Percentiles rank a stretch among this genome's conserved stretches.
Conservation (phyloP, 2,113 vertebrate genomes). For the Osmerus mordax region DNA sequence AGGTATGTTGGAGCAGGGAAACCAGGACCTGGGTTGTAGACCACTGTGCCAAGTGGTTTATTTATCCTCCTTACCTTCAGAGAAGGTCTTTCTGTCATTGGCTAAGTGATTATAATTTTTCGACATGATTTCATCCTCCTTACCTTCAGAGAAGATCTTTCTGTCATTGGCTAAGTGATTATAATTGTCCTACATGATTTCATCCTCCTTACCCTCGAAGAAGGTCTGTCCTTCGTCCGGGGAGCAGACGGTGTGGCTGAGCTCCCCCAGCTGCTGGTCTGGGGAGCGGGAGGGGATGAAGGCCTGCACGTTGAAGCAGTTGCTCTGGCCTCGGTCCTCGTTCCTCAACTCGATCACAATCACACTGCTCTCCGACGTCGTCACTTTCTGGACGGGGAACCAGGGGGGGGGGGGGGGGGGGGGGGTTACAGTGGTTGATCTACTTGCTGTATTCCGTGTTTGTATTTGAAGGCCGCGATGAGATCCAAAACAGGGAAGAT, state of each 20-base stretch:
- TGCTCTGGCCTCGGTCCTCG: conserved; percentile 73
- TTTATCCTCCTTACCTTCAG: conserved; percentile 33
- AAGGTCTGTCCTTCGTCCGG: conserved; percentile 2
- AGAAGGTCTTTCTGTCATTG: neutral
- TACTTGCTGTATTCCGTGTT: neutral
- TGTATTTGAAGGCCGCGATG: no score
- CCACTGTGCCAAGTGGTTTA: no score
- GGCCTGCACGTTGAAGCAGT: conserved; percentile 84
- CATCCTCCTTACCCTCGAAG: conserved; percentile 32
- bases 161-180: no score
- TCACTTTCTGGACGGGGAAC: conserved; percentile 71
- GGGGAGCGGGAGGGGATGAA: conserved; percentile 61
- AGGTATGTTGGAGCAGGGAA: no score
- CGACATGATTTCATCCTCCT: conserved; percentile 9
- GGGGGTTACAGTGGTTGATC: neutral
- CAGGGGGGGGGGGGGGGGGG: neutral
- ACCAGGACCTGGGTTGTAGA: no score
- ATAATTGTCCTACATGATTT: neutral
- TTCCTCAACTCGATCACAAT: conserved; percentile 67
- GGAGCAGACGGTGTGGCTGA: conserved; percentile 71
- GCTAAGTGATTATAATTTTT: no score
- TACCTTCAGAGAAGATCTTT: conserved; percentile 26
- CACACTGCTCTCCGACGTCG: conserved; percentile 45
- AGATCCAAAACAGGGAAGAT: no score
- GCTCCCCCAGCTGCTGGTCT: conserved; percentile 68